Evolutionary conservation across 1,140 invertebrate genomes (phyloP), one percentile per base, ranked within the genome.

Genomic region (Holcopasites calliopsidis): DNA sequence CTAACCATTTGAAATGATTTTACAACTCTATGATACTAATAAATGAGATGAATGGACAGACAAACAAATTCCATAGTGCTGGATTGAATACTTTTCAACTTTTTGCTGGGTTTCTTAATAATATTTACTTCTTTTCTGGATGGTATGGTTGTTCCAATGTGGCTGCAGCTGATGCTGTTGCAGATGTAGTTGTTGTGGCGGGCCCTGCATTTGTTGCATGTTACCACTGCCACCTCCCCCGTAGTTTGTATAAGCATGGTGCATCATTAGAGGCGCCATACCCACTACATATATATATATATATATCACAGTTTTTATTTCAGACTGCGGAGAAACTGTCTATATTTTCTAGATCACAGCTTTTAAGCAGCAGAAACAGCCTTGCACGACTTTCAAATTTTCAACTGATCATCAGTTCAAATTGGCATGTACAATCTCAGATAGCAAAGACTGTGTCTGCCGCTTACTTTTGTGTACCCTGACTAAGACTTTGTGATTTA

Each of bases 181-280:
- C 86, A 91, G 88, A 87, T 92, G 90, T 89, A 90, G 90, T 68
- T 89, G 90, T 85, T 90, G 89, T 80, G 87, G 84, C 73, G 87
- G 91, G 86, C 88, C 90, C 92, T 92, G 92, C 91, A 92, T 93
- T 91, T 93, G 92, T 92, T 92, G 92, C 89, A 92, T 91, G 90
- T 90, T 90, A 92, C 91, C 91, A 91, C 89, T 91, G 88, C 92
- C 90, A 92, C 90, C 91, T 92, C 92, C 92, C 91, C 92, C 92
- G 92, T 93, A 93, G 92, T 91, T 93, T 90, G 92, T 91, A 93
- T 92, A 93, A 93, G 92, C 89, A 91, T 92, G 92, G 91, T 93
- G 92, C 92, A 93, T 92, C 92, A 92, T 90, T 90, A 92, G 88
- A 91, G 91, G 91, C 89, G 91, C 89, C 91, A 92, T 92, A 92